Evolutionary conservation across 2,113 vertebrate species (phyloP), one percentile per base, ranked within the genome.

Genomic region (Silurus meridionalis): DNA sequence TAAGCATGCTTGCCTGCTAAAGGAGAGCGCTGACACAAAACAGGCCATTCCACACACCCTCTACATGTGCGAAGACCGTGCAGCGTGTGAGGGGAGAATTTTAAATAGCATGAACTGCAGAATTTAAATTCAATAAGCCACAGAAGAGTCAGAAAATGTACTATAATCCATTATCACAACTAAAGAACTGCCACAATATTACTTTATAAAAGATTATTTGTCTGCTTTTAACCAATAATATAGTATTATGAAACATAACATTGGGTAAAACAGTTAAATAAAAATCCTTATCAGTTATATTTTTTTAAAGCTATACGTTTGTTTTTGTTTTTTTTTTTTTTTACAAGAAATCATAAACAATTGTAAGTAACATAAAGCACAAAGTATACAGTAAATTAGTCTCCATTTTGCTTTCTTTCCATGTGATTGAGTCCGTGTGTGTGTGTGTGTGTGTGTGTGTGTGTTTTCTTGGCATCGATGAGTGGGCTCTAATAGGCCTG

Each of bases 1-100:
- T 96, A 94, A 94, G 95, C 93, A 95, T 94, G 94, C 94, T 94
- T 90, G 91, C 95, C 94, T 95, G 95, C 93, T 94, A 93, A 94
- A 78, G 64, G 88, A 90, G 92, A 92, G 89, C 89, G 91, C 90
- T 93, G 94, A 94, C 94, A 93, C 91, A 91, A 94, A 94, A 92
- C 92, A 83, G 89, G 92, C 89, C 86, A 80, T 87, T 87, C 83
- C 84, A 88, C 88, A 90, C 87, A 87, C 74, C 61, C 80, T 85
- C 74, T 89, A 90, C 82, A 88, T 82, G 85, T 86, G 88, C 55
- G 67, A 80, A 84, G 69, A 86, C 83, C 69, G 72, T 84, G 86
- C 83, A 79, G 89, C 21, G 78, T 82, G 86, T 83, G 80, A 82
- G 86, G 57, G 60, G 19, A 80, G 84, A 85, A 80, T 83, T 78